Base-by-base conservation (phyloP, 2,797 vertebrate genomes). In the Gymnodraco acuticeps region DNA sequence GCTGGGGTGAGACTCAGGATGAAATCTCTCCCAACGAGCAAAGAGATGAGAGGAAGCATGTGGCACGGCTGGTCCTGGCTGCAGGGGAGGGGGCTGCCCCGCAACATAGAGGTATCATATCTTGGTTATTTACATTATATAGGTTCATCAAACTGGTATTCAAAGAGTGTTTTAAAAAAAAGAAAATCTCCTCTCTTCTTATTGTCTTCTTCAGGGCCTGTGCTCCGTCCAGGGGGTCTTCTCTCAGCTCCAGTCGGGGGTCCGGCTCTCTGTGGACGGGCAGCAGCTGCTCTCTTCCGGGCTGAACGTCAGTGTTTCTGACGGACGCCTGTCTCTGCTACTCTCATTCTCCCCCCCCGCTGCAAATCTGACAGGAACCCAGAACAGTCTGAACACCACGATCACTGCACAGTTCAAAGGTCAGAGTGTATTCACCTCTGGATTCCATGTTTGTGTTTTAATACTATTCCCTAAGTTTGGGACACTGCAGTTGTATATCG, bases 61-160 rank as follows among this genome's bases (percentile, higher is more conserved):
- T 91, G 89, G 78, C 94, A 95, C 73, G 94, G 84, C 59, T 95
- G 91, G 88, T 60, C 87, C 0, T 93, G 91, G 93, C 84, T 96
- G 10, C 85, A 92, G n/a, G 77, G 89, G 61, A 78, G 53, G 62
- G 86, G 94, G 62, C 55, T 96, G 23, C 95, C 95, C n/a, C 75
- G 76, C 46, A 85, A 81, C 17, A 52, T 91, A 14, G 90, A 94
- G 93, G 95, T 95, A 85, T 53, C 2, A n/a, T 19, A 9, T 23
- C 10, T 54, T 47, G 3, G 1, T 41, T 33, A 3, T 66, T 62
- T 8, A 31, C 17, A 45, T 54, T 19, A 1, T 50, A 27, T 53
- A 51, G 17, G 10, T 62, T 41, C 17, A 20, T 16, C 54, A 2
- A 47, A 60, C 0, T 41, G 2, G 1, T 47, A 11, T 23, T 69